Conservation (phyloP, 2,888 invertebrate genomes). For the Stramonita haemastoma region DNA sequence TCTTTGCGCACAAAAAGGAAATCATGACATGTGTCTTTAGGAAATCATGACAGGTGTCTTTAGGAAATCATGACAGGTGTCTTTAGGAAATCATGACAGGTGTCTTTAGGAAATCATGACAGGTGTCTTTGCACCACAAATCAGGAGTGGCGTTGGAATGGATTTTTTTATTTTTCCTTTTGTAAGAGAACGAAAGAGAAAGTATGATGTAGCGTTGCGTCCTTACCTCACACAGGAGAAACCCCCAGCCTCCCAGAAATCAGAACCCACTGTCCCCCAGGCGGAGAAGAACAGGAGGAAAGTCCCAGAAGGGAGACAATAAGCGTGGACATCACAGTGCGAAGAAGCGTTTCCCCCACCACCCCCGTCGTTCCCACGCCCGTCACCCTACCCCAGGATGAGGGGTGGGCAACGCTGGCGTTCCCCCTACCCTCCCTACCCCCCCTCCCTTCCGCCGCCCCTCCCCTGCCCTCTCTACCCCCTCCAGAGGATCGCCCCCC, state of each 20-base stretch:
- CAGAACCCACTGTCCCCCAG: neutral
- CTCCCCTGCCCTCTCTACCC: conserved; percentile 33
- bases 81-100: too few relatives aligned
- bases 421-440: conserved; percentile 28
- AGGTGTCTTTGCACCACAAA: too few relatives aligned
- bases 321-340: neutral
- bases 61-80: too few relatives aligned
- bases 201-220: neutral
- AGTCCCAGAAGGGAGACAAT: neutral
- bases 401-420: neutral
- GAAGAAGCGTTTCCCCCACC: neutral
- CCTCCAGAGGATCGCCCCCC: conserved; percentile 42
- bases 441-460: conserved; percentile 25
- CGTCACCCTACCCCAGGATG: neutral
- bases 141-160: too few relatives aligned
- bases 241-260: neutral
- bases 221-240: neutral
- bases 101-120: too few relatives aligned
- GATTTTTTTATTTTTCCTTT: too few relatives aligned
- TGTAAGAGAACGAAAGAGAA: neutral
- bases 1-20: too few relatives aligned
- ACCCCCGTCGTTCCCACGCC: neutral
- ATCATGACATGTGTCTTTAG: too few relatives aligned
- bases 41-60: too few relatives aligned
- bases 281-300: neutral